Conservation (phyloP, 2,888 invertebrate genomes). For the Cheilosia grossa region DNA sequence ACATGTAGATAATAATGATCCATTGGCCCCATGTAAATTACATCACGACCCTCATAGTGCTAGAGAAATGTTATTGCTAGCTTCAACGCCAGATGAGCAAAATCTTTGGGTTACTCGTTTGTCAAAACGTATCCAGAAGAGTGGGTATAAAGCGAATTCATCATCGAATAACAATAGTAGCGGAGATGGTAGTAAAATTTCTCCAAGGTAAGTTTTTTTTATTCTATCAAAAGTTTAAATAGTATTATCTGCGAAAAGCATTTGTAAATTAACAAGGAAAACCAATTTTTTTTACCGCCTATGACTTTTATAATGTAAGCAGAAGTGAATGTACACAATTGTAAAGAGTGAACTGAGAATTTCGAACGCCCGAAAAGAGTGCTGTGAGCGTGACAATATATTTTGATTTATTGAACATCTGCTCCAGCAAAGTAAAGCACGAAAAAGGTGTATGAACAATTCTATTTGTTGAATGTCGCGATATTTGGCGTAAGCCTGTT, state of each 20-base stretch:
- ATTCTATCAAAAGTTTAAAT: background rate
- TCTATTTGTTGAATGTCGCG: too few species aligned
- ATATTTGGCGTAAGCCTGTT: too few species aligned
- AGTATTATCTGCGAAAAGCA: background rate
- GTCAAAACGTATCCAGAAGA: conserved; percentile 95
- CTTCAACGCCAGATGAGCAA: conserved; percentile 93
- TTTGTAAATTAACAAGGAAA: conserved; percentile 15
- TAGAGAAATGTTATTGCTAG: conserved; percentile 96
- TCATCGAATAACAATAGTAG: conserved; percentile 83
- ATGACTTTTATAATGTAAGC: conserved; percentile 1
- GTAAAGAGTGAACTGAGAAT: too few species aligned
- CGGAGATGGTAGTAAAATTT: conserved; percentile 88
- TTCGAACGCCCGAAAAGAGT: too few species aligned
- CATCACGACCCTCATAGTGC: conserved; percentile 97
- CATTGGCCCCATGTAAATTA: conserved; percentile 97
- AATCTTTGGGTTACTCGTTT: conserved; percentile 96
- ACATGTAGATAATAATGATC: conserved; percentile 92
- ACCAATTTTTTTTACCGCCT: background rate
- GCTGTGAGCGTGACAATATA: too few species aligned
- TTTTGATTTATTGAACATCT: too few species aligned
- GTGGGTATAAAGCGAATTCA: conserved; percentile 94
- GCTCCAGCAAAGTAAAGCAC: too few species aligned
- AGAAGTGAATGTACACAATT: conserved; percentile 32
- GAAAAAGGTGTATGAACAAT: too few species aligned
- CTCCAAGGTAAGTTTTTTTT: conserved; percentile 87